Conservation (phyloP, 2,113 vertebrate genomes). For the Podocnemis expansa region DNA sequence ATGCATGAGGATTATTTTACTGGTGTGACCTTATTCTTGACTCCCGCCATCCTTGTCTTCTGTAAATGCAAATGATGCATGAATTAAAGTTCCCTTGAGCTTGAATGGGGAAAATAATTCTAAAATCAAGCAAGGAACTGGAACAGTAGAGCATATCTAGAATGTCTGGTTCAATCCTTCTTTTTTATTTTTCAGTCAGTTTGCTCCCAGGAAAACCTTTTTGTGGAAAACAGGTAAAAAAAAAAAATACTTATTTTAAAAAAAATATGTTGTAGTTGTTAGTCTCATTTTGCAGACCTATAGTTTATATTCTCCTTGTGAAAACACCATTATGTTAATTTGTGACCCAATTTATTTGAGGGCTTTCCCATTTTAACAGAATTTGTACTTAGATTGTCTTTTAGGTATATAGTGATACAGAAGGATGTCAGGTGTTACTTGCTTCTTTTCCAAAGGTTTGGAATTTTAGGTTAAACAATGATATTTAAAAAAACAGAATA, state of each 20-base stretch:
- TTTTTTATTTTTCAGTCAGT: slow-evolving; percentile 85
- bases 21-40: slow-evolving; percentile 65
- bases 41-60: slow-evolving; percentile 45
- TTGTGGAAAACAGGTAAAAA: slow-evolving; percentile 89
- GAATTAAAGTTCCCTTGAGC: slow-evolving; percentile 62
- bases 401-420: background rate
- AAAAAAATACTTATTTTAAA: slow-evolving; percentile 39
- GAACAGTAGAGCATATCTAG: slow-evolving; percentile 57
- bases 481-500: background rate
- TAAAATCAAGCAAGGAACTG: slow-evolving; percentile 69
- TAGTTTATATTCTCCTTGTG: slow-evolving; percentile 11
- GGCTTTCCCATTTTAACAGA: background rate
- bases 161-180: slow-evolving; percentile 75
- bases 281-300: slow-evolving; percentile 31
- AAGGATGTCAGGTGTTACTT: background rate
- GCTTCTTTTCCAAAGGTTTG: slow-evolving; percentile 2
- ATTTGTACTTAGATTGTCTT: background rate
- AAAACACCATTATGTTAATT: background rate
- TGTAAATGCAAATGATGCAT: slow-evolving; percentile 64
- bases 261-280: slow-evolving; percentile 24
- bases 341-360: background rate
- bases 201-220: slow-evolving; percentile 87
- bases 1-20: slow-evolving; percentile 59
- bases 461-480: background rate
- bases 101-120: slow-evolving; percentile 69